Evolutionary conservation across 2,113 vertebrate genomes (phyloP).

Genomic region (Lynx canadensis): DNA sequence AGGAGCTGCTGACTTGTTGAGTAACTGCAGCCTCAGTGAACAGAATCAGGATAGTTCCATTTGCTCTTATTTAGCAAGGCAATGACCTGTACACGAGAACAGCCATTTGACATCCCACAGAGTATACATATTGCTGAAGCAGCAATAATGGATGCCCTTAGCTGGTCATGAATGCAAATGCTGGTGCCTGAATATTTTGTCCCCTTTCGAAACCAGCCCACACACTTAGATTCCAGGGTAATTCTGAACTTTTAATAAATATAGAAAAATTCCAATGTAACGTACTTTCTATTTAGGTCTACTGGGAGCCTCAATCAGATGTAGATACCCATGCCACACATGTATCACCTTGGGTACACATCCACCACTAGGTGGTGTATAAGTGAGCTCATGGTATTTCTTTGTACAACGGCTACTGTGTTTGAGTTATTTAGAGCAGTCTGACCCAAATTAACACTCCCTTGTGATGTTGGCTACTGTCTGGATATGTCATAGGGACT

Average conservation of each 20-base stretch:
- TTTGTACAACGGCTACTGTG: neutral
- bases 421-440: neutral
- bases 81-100: slow-evolving; percentile 18
- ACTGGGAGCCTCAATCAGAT: neutral
- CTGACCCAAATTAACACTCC: neutral
- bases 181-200: neutral
- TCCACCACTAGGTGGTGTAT: neutral
- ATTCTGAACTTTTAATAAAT: slow-evolving; percentile 11
- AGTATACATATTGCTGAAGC: slow-evolving; percentile 29
- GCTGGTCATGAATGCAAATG: neutral
- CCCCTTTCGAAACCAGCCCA: neutral
- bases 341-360: neutral
- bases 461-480: neutral
- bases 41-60: slow-evolving; percentile 32
- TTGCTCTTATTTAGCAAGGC: slow-evolving; percentile 64
- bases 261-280: neutral
- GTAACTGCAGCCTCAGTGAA: slow-evolving; percentile 38
- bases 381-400: neutral
- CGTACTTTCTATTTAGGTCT: neutral
- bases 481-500: neutral
- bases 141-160: slow-evolving; percentile 7
- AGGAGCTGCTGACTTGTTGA: slow-evolving; percentile 54
- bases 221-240: neutral
- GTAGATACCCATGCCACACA: neutral
- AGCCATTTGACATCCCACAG: slow-evolving; percentile 15